Base-by-base conservation (phyloP, 2,113 vertebrate species). In the Empidonax traillii region DNA sequence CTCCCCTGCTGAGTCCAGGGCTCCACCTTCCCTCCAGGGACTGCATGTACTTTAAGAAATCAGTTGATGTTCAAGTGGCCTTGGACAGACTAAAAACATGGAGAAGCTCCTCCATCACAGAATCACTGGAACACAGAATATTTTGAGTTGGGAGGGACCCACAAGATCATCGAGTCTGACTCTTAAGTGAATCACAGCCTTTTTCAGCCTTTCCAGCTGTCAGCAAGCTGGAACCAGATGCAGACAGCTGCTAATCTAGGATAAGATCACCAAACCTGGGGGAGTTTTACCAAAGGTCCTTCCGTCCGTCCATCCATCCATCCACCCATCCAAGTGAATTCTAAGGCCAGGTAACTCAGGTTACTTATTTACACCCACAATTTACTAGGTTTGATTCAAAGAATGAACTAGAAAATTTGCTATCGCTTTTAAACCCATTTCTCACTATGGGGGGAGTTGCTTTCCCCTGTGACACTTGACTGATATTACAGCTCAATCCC, bases 241-340 rank as follows among this genome's bases (percentile, higher is more conserved):
- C 3, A 2, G 20, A 43, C 20, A 84, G 43, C 41, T 93, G 87
- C 35, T 6, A 10, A 14, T 56, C 15, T 47, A 63, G 33, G n/a
- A 37, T 35, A 73, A 92, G 24, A 46, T 30, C 47, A 66, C 59
- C 72, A 63, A 81, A 51, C 55, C 65, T 8, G 4, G 15, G 28
- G 9, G 22, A 58, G 18, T 44, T 83, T 61, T 79, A 83, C 30
- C 49, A 35, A 61, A 65, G 53, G 44, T 43, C 49, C 1, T 0
- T 62, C n/a, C 13, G 5, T 39, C 49, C 0, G 0, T 49, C 47
- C 19, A 13, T 43, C 53, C 1, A 1, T 30, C 68, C 18, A 10
- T 35, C 49, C 0, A 1, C 22, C n/a, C n/a, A 11, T 63, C 30
- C n/a, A 72, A 23, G 15, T 47, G 79, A 83, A 47, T 72, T 76